A percentile compares a stretch with the other conserved stretches of the same genome.
Evolutionary conservation across 2,113 vertebrate genomes (phyloP).

Genomic region (Mohoua ochrocephala): DNA sequence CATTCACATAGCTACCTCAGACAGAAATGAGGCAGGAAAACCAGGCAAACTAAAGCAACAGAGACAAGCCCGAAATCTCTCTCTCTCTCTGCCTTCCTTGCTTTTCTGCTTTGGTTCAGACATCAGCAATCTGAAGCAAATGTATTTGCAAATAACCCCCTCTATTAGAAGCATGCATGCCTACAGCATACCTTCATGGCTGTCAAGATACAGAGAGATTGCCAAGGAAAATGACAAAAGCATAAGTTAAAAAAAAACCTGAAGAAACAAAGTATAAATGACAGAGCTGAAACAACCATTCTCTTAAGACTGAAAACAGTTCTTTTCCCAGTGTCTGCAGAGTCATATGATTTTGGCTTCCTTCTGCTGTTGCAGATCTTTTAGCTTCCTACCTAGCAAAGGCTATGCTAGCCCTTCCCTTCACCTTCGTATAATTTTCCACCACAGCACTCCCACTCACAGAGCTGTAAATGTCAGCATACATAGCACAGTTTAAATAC

Average conservation of each 20-base stretch:
- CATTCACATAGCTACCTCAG: neutral
- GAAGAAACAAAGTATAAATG: neutral
- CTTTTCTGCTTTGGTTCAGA: neutral
- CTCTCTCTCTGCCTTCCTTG: neutral
- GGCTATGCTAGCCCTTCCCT: constrained; percentile 21
- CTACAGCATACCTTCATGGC: neutral
- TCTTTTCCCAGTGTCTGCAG: neutral
- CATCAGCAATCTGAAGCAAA: neutral
- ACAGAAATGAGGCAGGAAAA: constrained; percentile 19
- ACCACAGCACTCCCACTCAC: neutral
- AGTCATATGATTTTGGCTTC: neutral
- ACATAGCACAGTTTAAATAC: neutral
- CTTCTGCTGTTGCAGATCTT: neutral
- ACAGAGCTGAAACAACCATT: neutral
- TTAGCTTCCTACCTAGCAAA: constrained; percentile 9
- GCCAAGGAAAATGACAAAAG: neutral
- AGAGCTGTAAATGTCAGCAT: constrained; percentile 35
- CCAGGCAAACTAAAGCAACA: neutral
- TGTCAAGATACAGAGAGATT: neutral
- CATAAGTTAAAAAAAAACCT: neutral
- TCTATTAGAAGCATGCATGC: neutral
- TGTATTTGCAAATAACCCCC: neutral
- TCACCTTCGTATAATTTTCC: neutral
- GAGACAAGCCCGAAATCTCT: neutral
- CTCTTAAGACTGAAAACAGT: neutral